phyloP scores from a whole-genome alignment of 2,888 invertebrate species.

The Chironomus tentans region DNA sequence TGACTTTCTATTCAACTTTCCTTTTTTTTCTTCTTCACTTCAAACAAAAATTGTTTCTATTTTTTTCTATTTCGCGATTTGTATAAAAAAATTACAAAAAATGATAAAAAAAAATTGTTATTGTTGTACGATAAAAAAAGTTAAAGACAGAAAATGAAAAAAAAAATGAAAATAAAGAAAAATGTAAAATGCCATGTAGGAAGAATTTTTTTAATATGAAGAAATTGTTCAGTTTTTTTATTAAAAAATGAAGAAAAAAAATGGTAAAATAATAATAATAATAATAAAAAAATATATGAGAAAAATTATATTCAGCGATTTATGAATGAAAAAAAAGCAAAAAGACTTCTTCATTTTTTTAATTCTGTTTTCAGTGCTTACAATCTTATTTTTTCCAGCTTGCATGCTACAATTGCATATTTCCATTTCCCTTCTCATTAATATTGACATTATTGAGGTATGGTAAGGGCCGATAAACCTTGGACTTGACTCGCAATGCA shows the following conservation, averaged over 20 bases:
- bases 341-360: background rate
- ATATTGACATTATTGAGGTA: background rate
- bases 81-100: constrained; percentile 15
- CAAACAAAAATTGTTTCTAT: background rate
- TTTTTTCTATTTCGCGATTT: background rate
- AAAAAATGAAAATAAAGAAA: constrained; percentile 13
- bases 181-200: constrained; percentile 1
- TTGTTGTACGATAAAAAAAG: constrained; percentile 21
- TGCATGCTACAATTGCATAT: background rate
- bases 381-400: background rate
- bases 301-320: background rate
- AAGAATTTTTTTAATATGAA: background rate
- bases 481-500: background rate
- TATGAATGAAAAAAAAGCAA: background rate
- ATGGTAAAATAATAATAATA: background rate
- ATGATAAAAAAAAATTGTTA: constrained; percentile 25
- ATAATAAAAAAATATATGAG: background rate
- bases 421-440: background rate
- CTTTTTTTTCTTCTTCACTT: background rate
- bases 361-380: background rate
- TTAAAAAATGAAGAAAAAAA: background rate
- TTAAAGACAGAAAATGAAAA: constrained; percentile 21
- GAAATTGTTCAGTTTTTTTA: background rate
- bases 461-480: constrained; percentile 1
- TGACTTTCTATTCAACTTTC: background rate